Evolutionary conservation across 2,113 vertebrate genomes (phyloP), one percentile per base, ranked within the genome.

Genomic region (Brachypodius melanocephalos): DNA sequence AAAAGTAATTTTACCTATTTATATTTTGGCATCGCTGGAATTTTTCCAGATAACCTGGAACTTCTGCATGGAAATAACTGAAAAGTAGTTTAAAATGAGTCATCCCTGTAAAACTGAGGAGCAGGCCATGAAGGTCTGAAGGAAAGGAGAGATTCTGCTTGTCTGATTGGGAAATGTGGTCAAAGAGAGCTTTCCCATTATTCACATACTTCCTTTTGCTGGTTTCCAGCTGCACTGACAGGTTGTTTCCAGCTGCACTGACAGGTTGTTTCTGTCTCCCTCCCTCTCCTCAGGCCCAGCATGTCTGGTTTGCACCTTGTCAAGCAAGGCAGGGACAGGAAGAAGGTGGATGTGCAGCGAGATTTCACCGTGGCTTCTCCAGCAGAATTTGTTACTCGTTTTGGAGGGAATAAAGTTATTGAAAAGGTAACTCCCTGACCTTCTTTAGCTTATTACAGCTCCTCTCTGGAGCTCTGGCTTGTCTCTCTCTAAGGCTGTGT

Each of bases 291-390:
- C 75, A 99, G 99, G 97, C 99, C 99, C 52, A 99, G 99, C 78
- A 99, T 99, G 99, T 99, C 99, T 49, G 99, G 99, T n/a, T 97
- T 99, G 58, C 99, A 99, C 88, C 97, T 99, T 83, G 98, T 99
- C 65, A 99, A 99, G 95, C 99, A 99, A 89, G 98, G 99, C 91
- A 96, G 99, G 92, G 99, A 99, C 76, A 98, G 99, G 85, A 98
- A 99, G 94, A 99, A 99, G 55, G 98, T 99, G 10, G 99, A 99
- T 17, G 98, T 99, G 45, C 99, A 99, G 93, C 97, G 99, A 55
- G 99, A 99, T 97, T 99, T 99, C 97, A 99, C 99, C 0, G 99
- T 99, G 65, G 99, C 99, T 25, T 99, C 99, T 19, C 99, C 99
- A 15, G 99, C 99, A 62, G 99, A 99, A 74, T 99, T 99, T 86